These are phyloP conservation scores for Eupithecia exiguata DNA, from an alignment of 2,888 invertebrate species.

Conservation along the genomic window DNA sequence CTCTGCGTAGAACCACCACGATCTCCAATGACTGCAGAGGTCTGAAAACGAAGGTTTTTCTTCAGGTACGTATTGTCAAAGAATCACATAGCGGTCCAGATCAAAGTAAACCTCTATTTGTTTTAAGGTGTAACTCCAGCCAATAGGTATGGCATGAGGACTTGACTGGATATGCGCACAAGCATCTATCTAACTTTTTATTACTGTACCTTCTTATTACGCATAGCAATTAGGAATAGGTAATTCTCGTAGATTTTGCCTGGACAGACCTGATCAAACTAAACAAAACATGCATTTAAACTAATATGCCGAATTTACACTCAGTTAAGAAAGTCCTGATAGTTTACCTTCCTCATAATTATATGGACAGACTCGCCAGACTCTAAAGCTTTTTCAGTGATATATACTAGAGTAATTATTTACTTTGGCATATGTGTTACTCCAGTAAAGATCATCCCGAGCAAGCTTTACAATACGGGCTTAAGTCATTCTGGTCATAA, in stretches of 20 bases:
- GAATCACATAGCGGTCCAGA: background rate
- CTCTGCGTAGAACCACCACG: constrained; percentile 86
- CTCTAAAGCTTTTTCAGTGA: too few species aligned
- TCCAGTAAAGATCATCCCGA: too few species aligned
- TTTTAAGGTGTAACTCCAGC: background rate
- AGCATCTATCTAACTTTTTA: background rate
- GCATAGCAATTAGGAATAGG: background rate
- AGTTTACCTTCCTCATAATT: too few species aligned
- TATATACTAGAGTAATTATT: too few species aligned
- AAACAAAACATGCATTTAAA: too few species aligned
- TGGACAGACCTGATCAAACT: too few species aligned
- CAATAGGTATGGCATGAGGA: background rate
- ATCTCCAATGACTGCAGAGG: constrained; percentile 85
- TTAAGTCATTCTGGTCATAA: background rate
- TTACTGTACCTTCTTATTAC: background rate
- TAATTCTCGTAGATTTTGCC: background rate
- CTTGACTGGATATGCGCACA: background rate
- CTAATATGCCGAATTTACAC: too few species aligned
- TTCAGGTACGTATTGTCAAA: background rate
- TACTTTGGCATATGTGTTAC: too few species aligned
- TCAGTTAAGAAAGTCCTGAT: too few species aligned
- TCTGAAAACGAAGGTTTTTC: constrained; percentile 61
- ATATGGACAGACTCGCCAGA: too few species aligned
- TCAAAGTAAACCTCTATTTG: background rate
- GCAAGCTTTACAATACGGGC: background rate